A percentile compares a stretch with the other conserved stretches of the same genome.
Evolutionary conservation across 2,888 invertebrate species (phyloP).

Genomic region (Geotrupes spiniger): DNA sequence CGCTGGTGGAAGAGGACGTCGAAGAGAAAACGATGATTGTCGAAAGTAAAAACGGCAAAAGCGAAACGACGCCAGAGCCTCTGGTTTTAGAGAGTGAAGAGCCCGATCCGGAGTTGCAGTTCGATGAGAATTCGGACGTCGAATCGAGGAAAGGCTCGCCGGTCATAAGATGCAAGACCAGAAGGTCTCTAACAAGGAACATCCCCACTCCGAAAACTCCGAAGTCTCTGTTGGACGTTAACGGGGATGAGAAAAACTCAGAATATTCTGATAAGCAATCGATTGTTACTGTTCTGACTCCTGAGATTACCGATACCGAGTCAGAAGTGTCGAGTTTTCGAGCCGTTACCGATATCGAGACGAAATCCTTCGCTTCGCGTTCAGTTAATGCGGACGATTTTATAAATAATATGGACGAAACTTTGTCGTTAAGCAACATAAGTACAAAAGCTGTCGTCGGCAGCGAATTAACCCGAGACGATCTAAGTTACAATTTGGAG

Average conservation of each 20-base stretch:
- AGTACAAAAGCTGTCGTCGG: conserved; percentile 41
- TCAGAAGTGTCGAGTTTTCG: conserved; percentile 13
- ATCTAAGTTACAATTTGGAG: conserved; percentile 31
- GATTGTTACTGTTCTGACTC: conserved; percentile 7
- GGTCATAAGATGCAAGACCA: conserved; percentile 40
- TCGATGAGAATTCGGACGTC: conserved; percentile 42
- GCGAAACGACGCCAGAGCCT: conserved; percentile 1
- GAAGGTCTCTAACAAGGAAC: conserved; percentile 45
- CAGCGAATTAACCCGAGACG: conserved; percentile 39
- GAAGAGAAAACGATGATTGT: too few species aligned
- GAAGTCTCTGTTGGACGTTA: conserved; percentile 32
- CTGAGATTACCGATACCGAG: conserved; percentile 16
- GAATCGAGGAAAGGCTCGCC: conserved; percentile 43
- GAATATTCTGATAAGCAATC: conserved; percentile 15
- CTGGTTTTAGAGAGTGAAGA: conserved; percentile 30
- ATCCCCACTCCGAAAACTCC: conserved; percentile 48
- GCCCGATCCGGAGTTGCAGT: conserved; percentile 41
- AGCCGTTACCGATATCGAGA: conserved; percentile 11
- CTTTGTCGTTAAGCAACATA: conserved; percentile 28
- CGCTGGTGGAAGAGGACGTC: too few species aligned
- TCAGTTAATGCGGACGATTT: conserved; percentile 8
- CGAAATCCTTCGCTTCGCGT: background rate
- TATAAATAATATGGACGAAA: conserved; percentile 7
- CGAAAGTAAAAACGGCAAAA: too few species aligned
- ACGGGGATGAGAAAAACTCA: conserved; percentile 13